Percentiles rank a stretch among this genome's conserved stretches.
Evolutionary conservation across 2,888 invertebrate species (phyloP).

Genomic region (Heliconius sara): DNA sequence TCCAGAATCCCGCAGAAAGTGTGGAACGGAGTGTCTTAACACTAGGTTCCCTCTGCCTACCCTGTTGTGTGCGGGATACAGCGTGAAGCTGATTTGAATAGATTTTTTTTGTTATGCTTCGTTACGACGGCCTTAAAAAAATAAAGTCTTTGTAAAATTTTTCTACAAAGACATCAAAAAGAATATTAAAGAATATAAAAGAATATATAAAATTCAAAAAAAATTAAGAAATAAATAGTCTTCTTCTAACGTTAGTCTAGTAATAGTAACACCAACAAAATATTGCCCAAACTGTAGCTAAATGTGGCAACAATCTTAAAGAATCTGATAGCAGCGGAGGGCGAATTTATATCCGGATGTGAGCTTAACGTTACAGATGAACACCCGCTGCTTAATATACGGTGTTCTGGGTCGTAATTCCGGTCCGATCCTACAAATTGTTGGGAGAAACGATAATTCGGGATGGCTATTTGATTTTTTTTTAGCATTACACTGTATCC

Average conservation of each 20-base stretch:
- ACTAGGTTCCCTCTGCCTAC: too few species aligned
- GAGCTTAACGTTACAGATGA: conserved; percentile 40
- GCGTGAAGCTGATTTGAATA: too few species aligned
- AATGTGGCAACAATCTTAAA: conserved; percentile 29
- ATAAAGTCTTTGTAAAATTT: too few species aligned
- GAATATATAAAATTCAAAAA: not conserved
- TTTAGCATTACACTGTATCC: not conserved
- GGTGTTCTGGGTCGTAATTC: conserved; percentile 53
- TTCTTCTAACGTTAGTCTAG: too few species aligned
- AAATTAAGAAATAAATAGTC: conserved; percentile 10
- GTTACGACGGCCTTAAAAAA: too few species aligned
- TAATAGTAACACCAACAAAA: conserved; percentile 5
- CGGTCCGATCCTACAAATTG: conserved; percentile 45
- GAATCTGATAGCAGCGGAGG: conserved; percentile 34
- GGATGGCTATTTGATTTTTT: conserved; percentile 28
- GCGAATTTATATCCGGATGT: conserved; percentile 34
- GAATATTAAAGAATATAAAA: too few species aligned
- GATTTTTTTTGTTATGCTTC: too few species aligned
- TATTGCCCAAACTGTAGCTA: not conserved
- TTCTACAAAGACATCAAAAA: too few species aligned
- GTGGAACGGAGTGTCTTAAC: too few species aligned
- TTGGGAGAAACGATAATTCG: conserved; percentile 35
- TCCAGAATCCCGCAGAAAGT: too few species aligned
- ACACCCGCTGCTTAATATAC: conserved; percentile 60
- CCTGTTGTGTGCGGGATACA: too few species aligned